Evolutionary conservation across 2,888 invertebrate species (phyloP).

Genomic region (Corythucha ciliata): DNA sequence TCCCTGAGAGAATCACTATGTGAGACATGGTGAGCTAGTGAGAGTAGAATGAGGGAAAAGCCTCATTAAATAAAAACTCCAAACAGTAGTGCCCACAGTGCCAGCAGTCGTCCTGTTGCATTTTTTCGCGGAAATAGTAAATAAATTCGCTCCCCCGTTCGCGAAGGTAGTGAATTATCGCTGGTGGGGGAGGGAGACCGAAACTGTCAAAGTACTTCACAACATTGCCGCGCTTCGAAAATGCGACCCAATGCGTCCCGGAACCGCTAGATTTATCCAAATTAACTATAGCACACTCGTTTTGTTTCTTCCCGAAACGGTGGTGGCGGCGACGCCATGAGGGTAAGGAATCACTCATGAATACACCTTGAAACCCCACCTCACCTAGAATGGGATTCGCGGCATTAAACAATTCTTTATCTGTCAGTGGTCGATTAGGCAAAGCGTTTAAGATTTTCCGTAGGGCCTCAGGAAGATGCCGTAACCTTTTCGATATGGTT

Average conservation of each 20-base stretch:
- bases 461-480: conserved; percentile 28
- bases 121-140: neutral
- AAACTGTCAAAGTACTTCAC: conserved; percentile 3
- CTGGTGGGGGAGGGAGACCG: neutral
- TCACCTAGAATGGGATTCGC: conserved; percentile 1
- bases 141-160: neutral
- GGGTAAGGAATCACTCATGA: neutral
- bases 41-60: neutral
- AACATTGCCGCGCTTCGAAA: neutral
- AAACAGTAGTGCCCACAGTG: conserved; percentile 1
- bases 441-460: conserved; percentile 19
- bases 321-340: too few relatives aligned
- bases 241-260: conserved; percentile 5
- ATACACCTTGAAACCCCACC: conserved; percentile 1
- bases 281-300: conserved; percentile 5
- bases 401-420: neutral
- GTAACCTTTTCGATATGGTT: conserved; percentile 21
- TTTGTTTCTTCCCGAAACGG: conserved; percentile 5
- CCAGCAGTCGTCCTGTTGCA: neutral
- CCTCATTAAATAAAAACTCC: neutral
- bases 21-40: neutral
- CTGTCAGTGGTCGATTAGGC: conserved; percentile 1
- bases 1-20: neutral
- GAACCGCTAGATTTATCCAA: neutral
- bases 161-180: neutral